A percentile compares a stretch with the other conserved stretches of the same genome.
Evolutionary conservation across 2,797 vertebrate genomes (phyloP).

Genomic region (Eurystomus glaucurus): DNA sequence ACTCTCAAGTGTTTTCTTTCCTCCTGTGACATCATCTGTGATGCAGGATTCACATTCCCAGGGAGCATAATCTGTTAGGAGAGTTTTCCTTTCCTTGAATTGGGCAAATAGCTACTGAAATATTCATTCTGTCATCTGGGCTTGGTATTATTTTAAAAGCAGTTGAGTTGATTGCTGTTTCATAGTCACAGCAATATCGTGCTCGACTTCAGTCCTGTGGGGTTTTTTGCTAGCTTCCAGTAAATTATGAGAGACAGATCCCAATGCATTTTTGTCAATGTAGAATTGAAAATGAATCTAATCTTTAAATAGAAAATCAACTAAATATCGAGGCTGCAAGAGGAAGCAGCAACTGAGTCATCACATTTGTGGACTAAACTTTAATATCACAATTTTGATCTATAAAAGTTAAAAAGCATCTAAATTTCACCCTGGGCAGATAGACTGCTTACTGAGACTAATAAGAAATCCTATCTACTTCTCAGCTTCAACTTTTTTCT

Average conservation of each 20-base stretch:
- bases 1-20: not conserved
- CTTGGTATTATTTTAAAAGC: not conserved
- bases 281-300: constrained; percentile 16
- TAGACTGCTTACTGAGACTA: constrained; percentile 32
- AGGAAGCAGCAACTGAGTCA: not conserved
- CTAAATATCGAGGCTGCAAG: not conserved
- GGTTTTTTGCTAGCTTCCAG: not conserved
- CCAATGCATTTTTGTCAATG: not conserved
- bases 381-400: constrained; percentile 32
- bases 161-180: not conserved
- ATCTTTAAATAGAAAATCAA: constrained; percentile 42
- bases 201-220: not conserved
- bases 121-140: not conserved
- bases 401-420: constrained; percentile 22
- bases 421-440: constrained; percentile 12
- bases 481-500: constrained; percentile 49
- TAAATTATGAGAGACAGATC: not conserved
- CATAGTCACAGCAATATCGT: not conserved
- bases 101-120: not conserved
- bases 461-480: constrained; percentile 31
- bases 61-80: not conserved
- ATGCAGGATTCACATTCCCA: not conserved
- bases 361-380: not conserved
- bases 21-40: not conserved
- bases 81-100: not conserved